These are phyloP conservation scores for Ctenodactylus gundi DNA, from an alignment of 2,113 vertebrate genomes.

Conservation along the genomic window DNA sequence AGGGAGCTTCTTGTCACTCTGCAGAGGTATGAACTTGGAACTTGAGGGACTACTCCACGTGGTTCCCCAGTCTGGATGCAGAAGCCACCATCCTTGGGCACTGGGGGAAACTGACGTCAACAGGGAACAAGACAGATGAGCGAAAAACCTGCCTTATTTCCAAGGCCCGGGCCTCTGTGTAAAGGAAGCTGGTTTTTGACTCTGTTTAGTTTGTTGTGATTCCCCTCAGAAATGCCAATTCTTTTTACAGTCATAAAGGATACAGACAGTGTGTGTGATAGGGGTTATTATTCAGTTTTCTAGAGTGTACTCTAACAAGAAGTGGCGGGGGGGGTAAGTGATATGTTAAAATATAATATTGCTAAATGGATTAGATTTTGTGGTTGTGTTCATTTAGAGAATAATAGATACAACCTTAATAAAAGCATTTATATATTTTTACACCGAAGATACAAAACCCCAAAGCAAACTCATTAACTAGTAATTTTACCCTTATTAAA, in stretches of 20 bases:
- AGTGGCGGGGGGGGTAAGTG: slow-evolving; percentile 79
- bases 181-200: slow-evolving; percentile 67
- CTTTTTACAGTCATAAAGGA: slow-evolving; percentile 77
- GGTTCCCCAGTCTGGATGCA: background rate
- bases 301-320: slow-evolving; percentile 79
- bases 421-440: slow-evolving; percentile 89
- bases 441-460: slow-evolving; percentile 86
- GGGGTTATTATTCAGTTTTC: slow-evolving; percentile 80
- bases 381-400: slow-evolving; percentile 87
- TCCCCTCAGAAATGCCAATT: slow-evolving; percentile 61
- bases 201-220: slow-evolving; percentile 70
- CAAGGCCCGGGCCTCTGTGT: slow-evolving; percentile 38
- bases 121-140: background rate
- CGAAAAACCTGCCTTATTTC: background rate
- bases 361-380: slow-evolving; percentile 85
- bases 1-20: slow-evolving; percentile 26
- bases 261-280: slow-evolving; percentile 58
- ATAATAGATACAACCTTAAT: slow-evolving; percentile 88
- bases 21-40: background rate
- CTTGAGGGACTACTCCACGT: background rate
- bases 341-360: slow-evolving; percentile 84
- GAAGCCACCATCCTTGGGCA: background rate
- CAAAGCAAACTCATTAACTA: slow-evolving; percentile 92
- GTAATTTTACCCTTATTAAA: slow-evolving; percentile 91
- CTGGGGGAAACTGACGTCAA: background rate